Evolutionary conservation across 1,140 invertebrate genomes (phyloP).

Genomic region (Lysiphlebus fabarum): DNA sequence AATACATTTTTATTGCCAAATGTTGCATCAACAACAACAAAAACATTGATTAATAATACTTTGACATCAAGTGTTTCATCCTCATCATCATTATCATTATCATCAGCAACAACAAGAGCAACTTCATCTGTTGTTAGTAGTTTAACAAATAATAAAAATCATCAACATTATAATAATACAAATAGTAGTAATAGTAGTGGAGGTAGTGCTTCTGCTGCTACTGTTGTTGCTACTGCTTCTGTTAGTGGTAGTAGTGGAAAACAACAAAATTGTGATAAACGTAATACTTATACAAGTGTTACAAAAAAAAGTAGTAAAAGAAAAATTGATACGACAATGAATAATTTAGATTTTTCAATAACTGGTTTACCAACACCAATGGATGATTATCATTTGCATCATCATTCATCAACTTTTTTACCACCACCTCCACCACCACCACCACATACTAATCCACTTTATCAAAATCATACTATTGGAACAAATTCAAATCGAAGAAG

Average conservation of each 20-base stretch:
- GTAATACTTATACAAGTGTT: conserved; percentile 39
- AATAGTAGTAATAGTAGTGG: no score
- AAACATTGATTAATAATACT: conserved; percentile 17
- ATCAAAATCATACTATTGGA: conserved; percentile 46
- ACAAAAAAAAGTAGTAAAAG: conserved; percentile 49
- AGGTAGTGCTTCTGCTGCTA: no score
- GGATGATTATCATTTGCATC: conserved; percentile 48
- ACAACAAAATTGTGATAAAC: conserved; percentile 40
- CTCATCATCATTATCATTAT: conserved; percentile 27
- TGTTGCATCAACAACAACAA: conserved; percentile 9
- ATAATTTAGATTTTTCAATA: conserved; percentile 46
- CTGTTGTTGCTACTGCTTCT: no score
- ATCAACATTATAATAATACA: conserved; percentile 31
- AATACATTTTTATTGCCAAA: conserved; percentile 48
- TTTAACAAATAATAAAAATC: conserved; percentile 38
- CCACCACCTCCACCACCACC: conserved; percentile 28
- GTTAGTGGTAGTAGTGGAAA: conserved; percentile 18
- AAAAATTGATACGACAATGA: conserved; percentile 38
- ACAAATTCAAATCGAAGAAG: conserved; percentile 31
- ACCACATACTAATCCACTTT: conserved; percentile 42
- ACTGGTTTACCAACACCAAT: conserved; percentile 44
- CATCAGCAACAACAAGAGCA: conserved; percentile 29
- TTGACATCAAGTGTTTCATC: conserved; percentile 34
- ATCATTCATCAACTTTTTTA: conserved; percentile 32
- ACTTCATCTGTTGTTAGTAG: conserved; percentile 24